Evolutionary conservation across 2,888 invertebrate species (phyloP).

Genomic region (Mythimna albipuncta): DNA sequence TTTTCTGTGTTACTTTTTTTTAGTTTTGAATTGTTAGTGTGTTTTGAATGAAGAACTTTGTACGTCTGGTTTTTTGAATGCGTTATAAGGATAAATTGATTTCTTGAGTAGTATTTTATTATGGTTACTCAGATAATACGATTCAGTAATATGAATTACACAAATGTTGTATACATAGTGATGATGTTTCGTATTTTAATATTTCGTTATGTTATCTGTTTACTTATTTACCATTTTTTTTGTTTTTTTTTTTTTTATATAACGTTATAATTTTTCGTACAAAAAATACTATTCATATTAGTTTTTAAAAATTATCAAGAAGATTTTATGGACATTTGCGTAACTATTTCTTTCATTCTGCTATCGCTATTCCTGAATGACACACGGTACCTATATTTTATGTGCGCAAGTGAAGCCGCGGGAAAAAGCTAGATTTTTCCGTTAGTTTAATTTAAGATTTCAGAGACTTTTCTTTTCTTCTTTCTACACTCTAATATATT

Average conservation of each 20-base stretch:
- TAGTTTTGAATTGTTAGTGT: slow-evolving; percentile 1
- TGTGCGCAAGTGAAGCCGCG: no score
- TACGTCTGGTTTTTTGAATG: slow-evolving; percentile 10
- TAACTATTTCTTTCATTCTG: neutral
- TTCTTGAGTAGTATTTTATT: neutral
- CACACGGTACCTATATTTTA: no score
- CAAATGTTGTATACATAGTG: neutral
- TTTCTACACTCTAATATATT: no score
- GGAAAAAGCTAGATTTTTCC: no score
- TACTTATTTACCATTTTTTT: neutral
- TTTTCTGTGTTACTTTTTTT: slow-evolving; percentile 42
- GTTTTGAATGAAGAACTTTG: slow-evolving; percentile 1
- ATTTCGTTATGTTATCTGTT: no score
- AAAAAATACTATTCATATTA: neutral
- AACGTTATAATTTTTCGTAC: neutral
- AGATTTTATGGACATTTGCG: neutral
- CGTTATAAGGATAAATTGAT: slow-evolving; percentile 1
- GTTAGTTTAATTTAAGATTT: no score
- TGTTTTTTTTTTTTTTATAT: no score
- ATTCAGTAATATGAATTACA: neutral
- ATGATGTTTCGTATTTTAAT: no score
- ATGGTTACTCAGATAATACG: neutral
- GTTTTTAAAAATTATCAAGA: neutral
- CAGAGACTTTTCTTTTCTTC: no score
- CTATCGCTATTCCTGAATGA: neutral